These are phyloP conservation scores for Lacerta viridis DNA, from an alignment of 2,797 vertebrate genomes.

Conservation along the genomic window DNA sequence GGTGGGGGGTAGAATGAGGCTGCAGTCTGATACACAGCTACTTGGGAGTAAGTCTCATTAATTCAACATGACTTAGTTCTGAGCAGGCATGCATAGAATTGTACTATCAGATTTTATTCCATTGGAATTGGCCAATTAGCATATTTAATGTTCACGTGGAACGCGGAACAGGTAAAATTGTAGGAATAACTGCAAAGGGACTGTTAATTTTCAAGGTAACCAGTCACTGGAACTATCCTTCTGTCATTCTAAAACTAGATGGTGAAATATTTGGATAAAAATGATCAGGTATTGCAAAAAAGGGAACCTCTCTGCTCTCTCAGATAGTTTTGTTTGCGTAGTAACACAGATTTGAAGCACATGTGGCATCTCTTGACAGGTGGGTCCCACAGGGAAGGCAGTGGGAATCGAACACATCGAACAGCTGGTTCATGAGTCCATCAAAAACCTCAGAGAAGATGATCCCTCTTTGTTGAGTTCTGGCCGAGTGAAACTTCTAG, in stretches of 20 bases:
- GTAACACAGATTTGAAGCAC: accelerated
- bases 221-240: background rate
- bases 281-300: background rate
- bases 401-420: conserved; percentile 92
- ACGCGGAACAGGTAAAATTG: accelerated
- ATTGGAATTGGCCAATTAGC: background rate
- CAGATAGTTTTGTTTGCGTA: background rate
- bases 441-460: conserved; percentile 87
- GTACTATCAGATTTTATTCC: background rate
- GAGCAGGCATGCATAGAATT: background rate
- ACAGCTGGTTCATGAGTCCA: conserved; percentile 87
- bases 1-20: background rate
- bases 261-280: background rate
- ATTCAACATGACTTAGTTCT: background rate
- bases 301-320: background rate
- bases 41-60: background rate
- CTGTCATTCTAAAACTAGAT: background rate
- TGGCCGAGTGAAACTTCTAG: conserved; percentile 85
- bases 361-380: conserved; percentile 73
- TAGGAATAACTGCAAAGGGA: background rate
- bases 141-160: background rate
- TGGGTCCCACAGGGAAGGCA: conserved; percentile 86
- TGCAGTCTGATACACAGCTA: background rate
- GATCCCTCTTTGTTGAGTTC: conserved; percentile 87
- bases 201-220: background rate